These are phyloP conservation scores for Alces alces DNA, from an alignment of 2,113 vertebrate species.

Conservation along the genomic window DNA sequence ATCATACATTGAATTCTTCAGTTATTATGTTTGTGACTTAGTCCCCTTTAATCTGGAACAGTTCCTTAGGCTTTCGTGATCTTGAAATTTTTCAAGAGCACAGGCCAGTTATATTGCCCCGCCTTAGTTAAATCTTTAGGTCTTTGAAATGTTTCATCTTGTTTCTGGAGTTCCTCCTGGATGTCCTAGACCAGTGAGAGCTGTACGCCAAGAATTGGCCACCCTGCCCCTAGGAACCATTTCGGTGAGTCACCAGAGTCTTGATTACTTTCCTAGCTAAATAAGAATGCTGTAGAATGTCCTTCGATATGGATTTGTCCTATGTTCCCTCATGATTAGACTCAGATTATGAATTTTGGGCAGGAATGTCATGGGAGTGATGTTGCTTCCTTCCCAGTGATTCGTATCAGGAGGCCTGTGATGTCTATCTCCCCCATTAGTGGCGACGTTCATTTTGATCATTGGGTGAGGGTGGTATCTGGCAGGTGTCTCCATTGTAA, in stretches of 20 bases:
- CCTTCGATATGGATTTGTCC: not conserved
- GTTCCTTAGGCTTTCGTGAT: not conserved
- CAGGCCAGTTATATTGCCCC: not conserved
- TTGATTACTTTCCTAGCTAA: not conserved
- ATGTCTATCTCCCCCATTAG: fast-evolving
- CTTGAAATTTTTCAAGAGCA: not conserved
- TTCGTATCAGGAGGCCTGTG: fast-evolving
- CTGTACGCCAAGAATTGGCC: not conserved
- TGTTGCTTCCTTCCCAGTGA: not conserved
- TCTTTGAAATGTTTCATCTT: not conserved
- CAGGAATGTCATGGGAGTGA: not conserved
- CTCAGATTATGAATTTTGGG: not conserved
- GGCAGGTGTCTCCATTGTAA: not conserved
- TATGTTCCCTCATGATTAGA: not conserved
- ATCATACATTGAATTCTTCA: not conserved
- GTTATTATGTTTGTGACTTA: not conserved
- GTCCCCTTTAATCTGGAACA: not conserved
- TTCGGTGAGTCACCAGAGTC: not conserved
- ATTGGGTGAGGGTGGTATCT: not conserved
- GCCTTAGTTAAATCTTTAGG: not conserved
- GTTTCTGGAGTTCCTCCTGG: not conserved
- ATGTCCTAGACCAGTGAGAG: not conserved
- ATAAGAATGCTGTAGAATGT: not conserved
- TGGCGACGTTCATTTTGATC: not conserved
- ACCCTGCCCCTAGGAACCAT: not conserved